Evolutionary conservation across 2,888 invertebrate species (phyloP), one percentile per base, ranked within the genome.

Genomic region (Drosophila prolongata): DNA sequence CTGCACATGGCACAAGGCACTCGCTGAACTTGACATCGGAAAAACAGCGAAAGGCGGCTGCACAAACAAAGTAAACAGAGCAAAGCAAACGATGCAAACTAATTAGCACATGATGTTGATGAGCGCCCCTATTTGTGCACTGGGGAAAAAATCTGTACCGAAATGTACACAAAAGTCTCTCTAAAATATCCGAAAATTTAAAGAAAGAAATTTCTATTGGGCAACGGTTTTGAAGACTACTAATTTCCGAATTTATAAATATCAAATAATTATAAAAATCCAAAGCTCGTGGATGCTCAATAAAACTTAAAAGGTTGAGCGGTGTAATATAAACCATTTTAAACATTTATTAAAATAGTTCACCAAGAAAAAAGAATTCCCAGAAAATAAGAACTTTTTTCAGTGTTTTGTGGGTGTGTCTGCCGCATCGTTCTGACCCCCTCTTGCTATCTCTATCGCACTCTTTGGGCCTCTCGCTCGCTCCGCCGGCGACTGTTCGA

Each of bases 51-150:
- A 37, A 57, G 57, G 55, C 37, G 24, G 3, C 34, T 9, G 38
- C 49, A 11, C 14, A 49, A 43, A 68, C 53, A 72, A 69, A 58
- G 79, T 77, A 79, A 82, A 75, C 77, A 85, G 73, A 79, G 79
- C 82, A 73, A 64, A 60, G 73, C 73, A 53, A 69, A 57, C 71
- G 58, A 42, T 65, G 69, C 60, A 68, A 77, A 58, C 86, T 75
- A 85, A 87, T 83, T 83, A 79, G 74, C 86, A 82, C 78, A 80
- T 78, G 80, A 79, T 82, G 71, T 42, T 44, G 57, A 37, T 53
- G 55, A 50, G 60, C 81, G 54, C 58, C 65, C 64, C 75, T 77
- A 35, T 38, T 5, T 10, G 27, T n/a, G 24, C 49, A 57, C 57
- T 38, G 24, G 1, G 11, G 11, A n/a, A 49, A 66, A 40, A 3